These are phyloP conservation scores for Smithornis capensis DNA, from an alignment of 2,113 vertebrate genomes.

Conservation along the genomic window DNA sequence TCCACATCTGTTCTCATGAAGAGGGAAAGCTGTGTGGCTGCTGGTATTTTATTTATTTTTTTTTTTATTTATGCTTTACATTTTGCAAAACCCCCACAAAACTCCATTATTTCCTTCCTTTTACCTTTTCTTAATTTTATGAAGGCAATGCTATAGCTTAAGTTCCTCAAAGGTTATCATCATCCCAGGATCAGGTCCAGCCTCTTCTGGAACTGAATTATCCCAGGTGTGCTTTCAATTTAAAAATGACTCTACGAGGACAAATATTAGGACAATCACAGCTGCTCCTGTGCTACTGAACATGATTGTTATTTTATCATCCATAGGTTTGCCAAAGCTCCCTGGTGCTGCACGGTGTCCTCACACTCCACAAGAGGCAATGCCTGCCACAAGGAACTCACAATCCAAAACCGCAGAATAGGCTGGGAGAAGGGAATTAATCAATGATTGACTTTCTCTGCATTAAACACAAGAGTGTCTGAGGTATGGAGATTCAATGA, in stretches of 20 bases:
- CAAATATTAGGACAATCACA: slow-evolving; percentile 54
- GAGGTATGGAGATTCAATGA: slow-evolving; percentile 45
- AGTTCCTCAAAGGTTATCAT: neutral
- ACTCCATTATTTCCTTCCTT: neutral
- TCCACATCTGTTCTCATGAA: slow-evolving; percentile 44
- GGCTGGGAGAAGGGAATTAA: slow-evolving; percentile 34
- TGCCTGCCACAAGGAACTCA: neutral
- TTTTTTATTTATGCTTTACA: no score
- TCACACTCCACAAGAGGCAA: neutral
- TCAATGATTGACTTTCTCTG: slow-evolving; percentile 35
- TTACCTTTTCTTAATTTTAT: neutral
- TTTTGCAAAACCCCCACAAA: neutral
- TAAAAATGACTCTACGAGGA: slow-evolving; percentile 43
- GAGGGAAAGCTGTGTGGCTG: slow-evolving; percentile 28
- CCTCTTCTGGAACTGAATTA: slow-evolving; percentile 6
- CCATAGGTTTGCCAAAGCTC: neutral
- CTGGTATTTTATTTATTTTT: slow-evolving; percentile 31
- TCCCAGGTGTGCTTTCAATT: slow-evolving; percentile 47
- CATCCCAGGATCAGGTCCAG: neutral
- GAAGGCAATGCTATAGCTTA: neutral
- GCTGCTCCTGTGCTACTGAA: slow-evolving; percentile 16
- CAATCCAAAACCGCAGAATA: neutral
- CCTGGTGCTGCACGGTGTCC: neutral
- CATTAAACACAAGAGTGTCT: slow-evolving; percentile 39
- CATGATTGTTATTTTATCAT: slow-evolving; percentile 22